phyloP scores from a whole-genome alignment of 1,140 invertebrate species.

The Sycobia sp. region DNA sequence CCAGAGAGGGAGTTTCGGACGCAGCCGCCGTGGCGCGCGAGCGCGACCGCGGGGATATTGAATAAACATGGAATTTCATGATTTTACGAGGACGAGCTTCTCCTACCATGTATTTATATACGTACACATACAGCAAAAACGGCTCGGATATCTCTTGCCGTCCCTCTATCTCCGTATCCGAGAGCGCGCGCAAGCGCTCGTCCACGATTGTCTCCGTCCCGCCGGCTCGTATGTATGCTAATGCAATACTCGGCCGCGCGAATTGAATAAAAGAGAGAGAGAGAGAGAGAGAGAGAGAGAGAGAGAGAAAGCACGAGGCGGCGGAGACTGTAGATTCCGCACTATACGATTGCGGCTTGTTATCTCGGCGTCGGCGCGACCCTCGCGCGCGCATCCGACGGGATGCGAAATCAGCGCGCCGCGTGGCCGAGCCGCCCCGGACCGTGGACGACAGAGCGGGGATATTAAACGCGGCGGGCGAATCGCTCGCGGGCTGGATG shows the following conservation, averaged over 20 bases:
- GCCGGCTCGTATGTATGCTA: conserved; percentile 56
- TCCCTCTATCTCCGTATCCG: not conserved
- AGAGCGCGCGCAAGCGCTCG: conserved; percentile 25
- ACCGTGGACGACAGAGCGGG: too few species aligned
- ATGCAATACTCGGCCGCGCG: conserved; percentile 39
- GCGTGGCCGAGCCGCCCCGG: too few species aligned
- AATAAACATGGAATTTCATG: conserved; percentile 62
- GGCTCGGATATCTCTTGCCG: conserved; percentile 14
- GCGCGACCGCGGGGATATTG: conserved; percentile 49
- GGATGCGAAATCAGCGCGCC: too few species aligned
- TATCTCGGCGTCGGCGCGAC: too few species aligned
- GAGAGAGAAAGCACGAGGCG: conserved; percentile 29
- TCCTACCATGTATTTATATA: too few species aligned
- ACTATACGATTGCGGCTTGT: conserved; percentile 46
- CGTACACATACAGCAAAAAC: too few species aligned
- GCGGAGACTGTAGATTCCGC: conserved; percentile 47
- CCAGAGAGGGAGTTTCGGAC: too few species aligned
- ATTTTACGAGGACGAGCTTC: conserved; percentile 55
- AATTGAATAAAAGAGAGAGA: conserved; percentile 58
- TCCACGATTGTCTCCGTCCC: conserved; percentile 46
- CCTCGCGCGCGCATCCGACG: too few species aligned
- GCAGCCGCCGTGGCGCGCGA: too few species aligned
- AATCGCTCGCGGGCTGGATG: too few species aligned
- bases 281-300: too few species aligned
- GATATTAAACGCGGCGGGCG: too few species aligned